These are phyloP conservation scores for Rissa tridactyla DNA, from an alignment of 2,113 vertebrate genomes.

Conservation along the genomic window DNA sequence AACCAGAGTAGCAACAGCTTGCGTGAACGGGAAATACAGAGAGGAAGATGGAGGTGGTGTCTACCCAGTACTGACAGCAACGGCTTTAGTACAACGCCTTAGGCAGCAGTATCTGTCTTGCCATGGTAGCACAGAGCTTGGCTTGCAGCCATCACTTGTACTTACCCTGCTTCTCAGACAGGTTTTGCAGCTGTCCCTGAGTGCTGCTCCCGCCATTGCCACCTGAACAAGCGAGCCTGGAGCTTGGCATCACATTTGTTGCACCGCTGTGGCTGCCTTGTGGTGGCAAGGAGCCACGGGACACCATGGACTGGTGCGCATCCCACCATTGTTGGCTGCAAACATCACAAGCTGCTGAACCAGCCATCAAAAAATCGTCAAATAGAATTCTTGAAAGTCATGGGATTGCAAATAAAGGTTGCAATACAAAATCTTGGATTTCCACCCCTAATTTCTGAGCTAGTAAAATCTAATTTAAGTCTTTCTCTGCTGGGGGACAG, in stretches of 20 bases:
- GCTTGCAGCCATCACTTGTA: neutral
- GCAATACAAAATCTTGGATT: neutral
- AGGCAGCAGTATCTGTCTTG: neutral
- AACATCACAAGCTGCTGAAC: neutral
- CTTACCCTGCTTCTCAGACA: neutral
- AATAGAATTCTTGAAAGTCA: neutral
- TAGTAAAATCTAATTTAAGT: neutral
- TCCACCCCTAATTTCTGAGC: neutral
- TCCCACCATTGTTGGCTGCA: neutral
- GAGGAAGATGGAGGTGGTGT: neutral
- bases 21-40: neutral
- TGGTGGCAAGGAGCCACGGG: neutral
- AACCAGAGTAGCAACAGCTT: neutral
- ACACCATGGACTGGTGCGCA: accelerated
- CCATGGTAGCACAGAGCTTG: accelerated
- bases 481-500: neutral
- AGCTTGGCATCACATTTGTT: accelerated
- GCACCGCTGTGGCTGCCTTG: neutral
- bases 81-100: neutral
- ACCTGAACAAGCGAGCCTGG: neutral
- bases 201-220: neutral
- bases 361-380: neutral
- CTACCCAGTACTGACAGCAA: neutral
- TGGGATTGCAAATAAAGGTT: neutral
- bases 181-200: neutral